Percentiles rank a stretch among this genome's conserved stretches.
Evolutionary conservation across 2,797 vertebrate species (phyloP).

Genomic region (Scleropages formosus): DNA sequence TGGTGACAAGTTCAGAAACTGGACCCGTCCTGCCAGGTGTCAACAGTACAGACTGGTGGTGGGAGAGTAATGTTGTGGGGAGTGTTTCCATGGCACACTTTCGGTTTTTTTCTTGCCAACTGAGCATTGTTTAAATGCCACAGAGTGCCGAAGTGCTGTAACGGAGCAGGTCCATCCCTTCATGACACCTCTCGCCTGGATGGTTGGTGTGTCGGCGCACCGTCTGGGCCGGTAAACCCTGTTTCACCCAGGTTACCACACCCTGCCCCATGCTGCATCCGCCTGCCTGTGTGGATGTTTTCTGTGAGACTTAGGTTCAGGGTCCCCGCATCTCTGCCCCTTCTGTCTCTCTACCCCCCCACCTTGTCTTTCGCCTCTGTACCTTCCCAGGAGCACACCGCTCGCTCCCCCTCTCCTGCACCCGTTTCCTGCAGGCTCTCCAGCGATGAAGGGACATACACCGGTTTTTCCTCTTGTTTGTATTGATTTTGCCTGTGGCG

Average conservation of each 20-base stretch:
- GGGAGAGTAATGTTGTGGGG: no score
- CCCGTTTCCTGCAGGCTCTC: neutral
- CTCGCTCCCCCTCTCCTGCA: neutral
- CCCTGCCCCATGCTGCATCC: neutral
- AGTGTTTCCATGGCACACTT: no score
- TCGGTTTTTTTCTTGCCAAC: no score
- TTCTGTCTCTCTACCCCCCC: neutral
- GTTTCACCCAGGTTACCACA: neutral
- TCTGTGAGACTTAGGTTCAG: no score
- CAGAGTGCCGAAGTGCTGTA: no score
- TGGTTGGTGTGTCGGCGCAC: neutral
- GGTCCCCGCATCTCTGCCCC: neutral
- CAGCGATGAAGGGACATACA: conserved; percentile 62
- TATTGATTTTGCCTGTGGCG: conserved; percentile 68
- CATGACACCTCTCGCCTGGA: no score
- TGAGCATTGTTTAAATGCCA: no score
- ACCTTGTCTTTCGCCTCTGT: neutral
- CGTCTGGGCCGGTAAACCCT: neutral
- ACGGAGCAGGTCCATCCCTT: no score
- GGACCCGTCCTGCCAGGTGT: no score
- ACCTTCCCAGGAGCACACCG: neutral
- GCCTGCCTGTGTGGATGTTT: neutral
- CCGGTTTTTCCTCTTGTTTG: conserved; percentile 53
- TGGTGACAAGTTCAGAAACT: no score
- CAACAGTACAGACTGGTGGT: no score